Base-by-base conservation (phyloP, 2,113 vertebrate genomes). In the Oryzias woworae region DNA sequence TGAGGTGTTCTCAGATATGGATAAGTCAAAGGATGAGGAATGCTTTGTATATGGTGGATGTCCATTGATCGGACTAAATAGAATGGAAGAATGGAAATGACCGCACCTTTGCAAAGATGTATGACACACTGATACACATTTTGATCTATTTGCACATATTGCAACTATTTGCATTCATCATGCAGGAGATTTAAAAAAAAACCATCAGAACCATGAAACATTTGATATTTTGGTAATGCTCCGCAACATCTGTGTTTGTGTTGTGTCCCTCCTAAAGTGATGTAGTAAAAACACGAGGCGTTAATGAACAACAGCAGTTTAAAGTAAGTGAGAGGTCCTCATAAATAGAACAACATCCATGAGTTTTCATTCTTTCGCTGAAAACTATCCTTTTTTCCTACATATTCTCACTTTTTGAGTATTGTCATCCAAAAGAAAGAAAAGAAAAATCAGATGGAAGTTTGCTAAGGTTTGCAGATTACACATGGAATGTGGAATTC, bases 251-350 rank as follows among this genome's bases (percentile, higher is more conserved):
- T 44, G 44, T 4, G 14, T 45, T 7, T 47, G 26, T 26, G 26
- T 23, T 43, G 15, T 36, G 24, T 51, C 48, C 53, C 20, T 58
- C 52, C 28, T 58, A 24, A 18, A 45, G 12, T 43, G 12, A 60
- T 20, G 42, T 20, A 62, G 20, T 14, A 22, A 15, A 50, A 54
- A 15, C 20, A 3, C 55, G 18, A 67, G 16, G 5, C 5, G 2
- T 26, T 5, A 26, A 4, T 26, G 26, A 3, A 26, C 3, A 26
- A 26, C 14, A 1, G 24, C 20, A 24, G 16, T 17, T 0, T 12
- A 54, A 36, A 2, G 17, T 8, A 44, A 28, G 53, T 53, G 58
- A 71, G 41, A 65, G 31, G 42, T 28, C 28, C n/a, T 49, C n/a
- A 44, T 42, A 12, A 28, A 2, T 47, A 51, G 7, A 14, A 24